A percentile compares a stretch with the other conserved stretches of the same genome.
phyloP scores from a whole-genome alignment of 2,888 invertebrate species.

The Trypoxylon attenuatum region DNA sequence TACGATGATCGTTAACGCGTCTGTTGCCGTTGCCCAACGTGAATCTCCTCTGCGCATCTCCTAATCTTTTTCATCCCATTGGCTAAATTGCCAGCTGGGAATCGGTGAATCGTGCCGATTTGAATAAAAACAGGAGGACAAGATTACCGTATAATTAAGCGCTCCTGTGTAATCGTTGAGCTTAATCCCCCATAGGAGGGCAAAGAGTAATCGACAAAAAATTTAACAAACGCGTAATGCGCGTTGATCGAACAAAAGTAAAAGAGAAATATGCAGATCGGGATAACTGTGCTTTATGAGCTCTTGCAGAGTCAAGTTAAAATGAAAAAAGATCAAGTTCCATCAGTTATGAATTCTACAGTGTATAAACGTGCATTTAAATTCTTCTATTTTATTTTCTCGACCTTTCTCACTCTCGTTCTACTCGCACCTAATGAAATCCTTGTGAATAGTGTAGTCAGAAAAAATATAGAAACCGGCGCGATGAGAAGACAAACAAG shows the following conservation, averaged over 20 bases:
- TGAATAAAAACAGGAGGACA: not conserved
- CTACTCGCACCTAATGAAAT: too few relatives aligned
- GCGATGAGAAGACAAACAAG: not conserved
- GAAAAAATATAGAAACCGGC: too few relatives aligned
- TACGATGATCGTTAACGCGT: not conserved
- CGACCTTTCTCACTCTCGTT: too few relatives aligned
- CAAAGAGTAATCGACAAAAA: too few relatives aligned
- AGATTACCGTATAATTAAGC: conserved; percentile 2
- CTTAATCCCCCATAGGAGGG: not conserved
- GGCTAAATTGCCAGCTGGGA: not conserved
- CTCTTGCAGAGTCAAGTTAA: not conserved
- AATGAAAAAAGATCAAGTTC: conserved; percentile 7
- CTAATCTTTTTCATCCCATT: not conserved
- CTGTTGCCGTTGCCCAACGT: not conserved
- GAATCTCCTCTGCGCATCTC: not conserved
- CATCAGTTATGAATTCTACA: not conserved
- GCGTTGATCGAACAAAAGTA: conserved; percentile 4
- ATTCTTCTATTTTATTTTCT: too few relatives aligned
- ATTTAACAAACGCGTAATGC: not conserved
- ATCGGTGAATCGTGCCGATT: not conserved
- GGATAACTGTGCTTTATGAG: conserved; percentile 32
- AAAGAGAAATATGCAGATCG: conserved; percentile 28
- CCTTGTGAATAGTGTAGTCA: too few relatives aligned
- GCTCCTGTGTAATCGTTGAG: conserved; percentile 10
- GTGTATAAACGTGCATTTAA: not conserved